Conservation (phyloP, 1,140 invertebrate species). For the Oscheius sp. region DNA sequence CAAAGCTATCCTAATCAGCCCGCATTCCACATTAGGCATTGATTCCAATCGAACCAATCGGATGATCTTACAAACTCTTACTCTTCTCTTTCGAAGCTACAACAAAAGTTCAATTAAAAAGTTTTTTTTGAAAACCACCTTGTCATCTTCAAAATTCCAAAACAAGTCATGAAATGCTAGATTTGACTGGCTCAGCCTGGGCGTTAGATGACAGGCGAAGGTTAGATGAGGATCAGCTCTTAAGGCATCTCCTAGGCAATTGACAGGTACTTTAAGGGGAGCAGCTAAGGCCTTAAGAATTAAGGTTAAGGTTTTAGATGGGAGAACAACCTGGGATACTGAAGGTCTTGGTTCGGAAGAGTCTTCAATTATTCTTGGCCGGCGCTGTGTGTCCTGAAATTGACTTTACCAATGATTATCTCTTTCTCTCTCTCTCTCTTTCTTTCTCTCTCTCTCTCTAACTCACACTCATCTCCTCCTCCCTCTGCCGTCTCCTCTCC, state of each 20-base stretch:
- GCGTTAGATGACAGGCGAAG: constrained; percentile 20
- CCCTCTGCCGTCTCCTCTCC: neutral
- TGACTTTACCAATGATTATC: no score
- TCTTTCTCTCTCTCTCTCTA: neutral
- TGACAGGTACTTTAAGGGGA: neutral
- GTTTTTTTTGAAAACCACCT: neutral
- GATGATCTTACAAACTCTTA: constrained; percentile 17
- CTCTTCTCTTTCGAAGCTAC: constrained; percentile 17
- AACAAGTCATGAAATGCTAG: constrained; percentile 30
- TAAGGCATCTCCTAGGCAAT: constrained; percentile 21
- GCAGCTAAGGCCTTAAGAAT: neutral
- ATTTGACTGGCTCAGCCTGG: constrained; percentile 16
- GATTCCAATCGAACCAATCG: constrained; percentile 22
- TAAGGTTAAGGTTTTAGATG: no score
- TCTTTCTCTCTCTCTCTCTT: neutral
- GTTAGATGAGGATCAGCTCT: constrained; percentile 18
- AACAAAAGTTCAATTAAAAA: neutral
- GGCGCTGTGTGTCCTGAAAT: no score
- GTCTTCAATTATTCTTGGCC: no score
- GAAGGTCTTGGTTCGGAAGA: neutral
- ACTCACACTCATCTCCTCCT: no score
- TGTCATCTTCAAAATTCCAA: constrained; percentile 27
- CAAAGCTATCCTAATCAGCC: constrained; percentile 25
- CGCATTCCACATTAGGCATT: constrained; percentile 19
- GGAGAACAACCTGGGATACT: no score